Evolutionary conservation across 2,113 vertebrate species (phyloP), one percentile per base, ranked within the genome.

Genomic region (Isurus oxyrinchus): DNA sequence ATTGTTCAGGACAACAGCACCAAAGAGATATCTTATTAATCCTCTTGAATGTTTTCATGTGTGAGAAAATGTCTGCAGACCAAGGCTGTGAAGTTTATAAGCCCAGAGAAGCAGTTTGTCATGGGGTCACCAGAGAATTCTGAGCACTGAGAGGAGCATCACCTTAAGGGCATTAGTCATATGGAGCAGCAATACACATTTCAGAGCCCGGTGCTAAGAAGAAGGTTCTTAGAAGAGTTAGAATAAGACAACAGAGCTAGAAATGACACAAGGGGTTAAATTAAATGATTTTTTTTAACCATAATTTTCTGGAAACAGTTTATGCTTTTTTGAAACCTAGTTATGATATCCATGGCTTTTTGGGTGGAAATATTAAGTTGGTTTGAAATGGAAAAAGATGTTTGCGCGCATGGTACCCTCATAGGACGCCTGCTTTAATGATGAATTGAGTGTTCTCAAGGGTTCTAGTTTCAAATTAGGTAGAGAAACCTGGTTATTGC

Each of bases 401-500:
- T 93, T n/a, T 93, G 90, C 19, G 55, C 1, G 19, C n/a, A 19
- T 84, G 79, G 35, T 40, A 81, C n/a, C 35, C 57, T 93, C 57
- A 93, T 6, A 35, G 35, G 55, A 93, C 35, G 40, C 19, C 90
- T 61, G 57, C 35, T 21, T 14, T 61, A 6, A 61, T 93, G 90
- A 93, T 93, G 57, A 63, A 93, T 90, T 57, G 57, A 61, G 35
- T 93, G 35, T 93, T n/a, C 57, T 93, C 57, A 93, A 61, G 90
- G 35, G 35, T 61, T n/a, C 90, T 19, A 6, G 35, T 93, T 93
- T 61, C 31, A 93, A n/a, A 63, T 91, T 93, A 93, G 19, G 59
- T 94, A 8, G 14, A 40, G n/a, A 61, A 94, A 66, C 35, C 90
- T 94, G 90, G 35, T 94, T 66, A 94, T 23, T 94, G 40, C 59